Evolutionary conservation across 1,140 invertebrate genomes (phyloP), one percentile per base, ranked within the genome.

Genomic region (Leptinotarsa texana): DNA sequence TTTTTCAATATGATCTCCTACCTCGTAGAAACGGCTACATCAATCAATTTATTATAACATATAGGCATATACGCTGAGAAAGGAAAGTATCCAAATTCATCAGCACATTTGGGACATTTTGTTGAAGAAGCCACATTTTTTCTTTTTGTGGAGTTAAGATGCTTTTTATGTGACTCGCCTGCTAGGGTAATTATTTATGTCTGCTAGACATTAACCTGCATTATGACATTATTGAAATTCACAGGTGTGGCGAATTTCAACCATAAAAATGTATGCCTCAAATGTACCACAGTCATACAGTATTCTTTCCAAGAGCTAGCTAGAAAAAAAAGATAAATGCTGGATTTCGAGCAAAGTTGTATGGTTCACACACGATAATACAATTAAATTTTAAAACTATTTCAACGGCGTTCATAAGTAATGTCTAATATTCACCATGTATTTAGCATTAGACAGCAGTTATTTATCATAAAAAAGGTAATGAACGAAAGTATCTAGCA

Each of bases 181-280:
- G 79, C 77, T 5, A 67, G 77, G 71, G 74, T 80, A 70, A 73
- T 21, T 75, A 24, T 13, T 57, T 33, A 57, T 57, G n/a, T 13
- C 4, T 13, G n/a, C 62, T 21, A 66, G 57, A 72, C 69, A 73
- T 15, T 49, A 5, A 75, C n/a, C 5, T 68, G 33, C n/a, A 22
- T 62, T 68, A 33, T 73, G 3, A 3, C 13, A 51, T 65, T n/a
- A 22, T 63, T 1, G n/a, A 15, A 68, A 61, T 76, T 73, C 76
- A 63, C 72, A 81, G 77, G 79, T 17, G 57, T 79, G 47, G 68
- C 62, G 17, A 80, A 77, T 61, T 80, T 81, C 18, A 81, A 79
- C 65, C 68, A 68, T 15, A 76, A 80, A 70, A 51, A 80, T 61
- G 79, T 78, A 8, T 80, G 78, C 68, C 21, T 57, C 0, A 81